These are phyloP conservation scores for Rhinella marina DNA, from an alignment of 2,797 vertebrate genomes.

Conservation along the genomic window DNA sequence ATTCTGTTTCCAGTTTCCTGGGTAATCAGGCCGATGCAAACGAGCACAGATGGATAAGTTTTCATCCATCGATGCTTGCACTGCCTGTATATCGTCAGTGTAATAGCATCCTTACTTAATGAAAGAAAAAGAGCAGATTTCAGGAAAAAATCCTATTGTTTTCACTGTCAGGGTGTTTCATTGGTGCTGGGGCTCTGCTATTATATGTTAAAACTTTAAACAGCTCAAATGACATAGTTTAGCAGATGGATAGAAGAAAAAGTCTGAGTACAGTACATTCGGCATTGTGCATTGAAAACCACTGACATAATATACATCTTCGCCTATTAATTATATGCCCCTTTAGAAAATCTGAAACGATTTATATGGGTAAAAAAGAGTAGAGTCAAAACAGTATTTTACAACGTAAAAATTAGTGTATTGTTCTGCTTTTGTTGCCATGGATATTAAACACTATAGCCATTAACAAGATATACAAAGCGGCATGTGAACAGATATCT, in stretches of 20 bases:
- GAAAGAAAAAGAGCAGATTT: background rate
- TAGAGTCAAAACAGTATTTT: conserved; percentile 38
- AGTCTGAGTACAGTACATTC: background rate
- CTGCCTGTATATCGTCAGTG: too few species aligned
- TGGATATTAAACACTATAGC: conserved; percentile 42
- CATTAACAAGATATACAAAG: conserved; percentile 16
- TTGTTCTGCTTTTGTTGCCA: conserved; percentile 47
- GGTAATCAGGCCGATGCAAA: too few species aligned
- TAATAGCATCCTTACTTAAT: too few species aligned
- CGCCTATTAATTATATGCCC: conserved; percentile 24
- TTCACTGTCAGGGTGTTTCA: background rate
- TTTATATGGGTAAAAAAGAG: background rate
- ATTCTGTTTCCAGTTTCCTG: too few species aligned
- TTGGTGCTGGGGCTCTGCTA: background rate
- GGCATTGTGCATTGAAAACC: background rate
- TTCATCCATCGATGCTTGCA: too few species aligned
- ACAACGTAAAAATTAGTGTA: conserved; percentile 25
- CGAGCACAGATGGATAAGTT: too few species aligned
- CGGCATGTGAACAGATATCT: conserved; percentile 5
- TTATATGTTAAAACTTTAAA: background rate
- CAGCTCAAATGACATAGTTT: conserved; percentile 1
- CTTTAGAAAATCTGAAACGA: conserved; percentile 17
- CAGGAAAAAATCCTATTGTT: background rate
- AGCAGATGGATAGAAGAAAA: background rate
- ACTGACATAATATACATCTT: conserved; percentile 2